A percentile compares a stretch with the other conserved stretches of the same genome.
These are phyloP conservation scores for Ooceraea biroi DNA, from an alignment of 1,140 invertebrate genomes.

Conservation along the genomic window DNA sequence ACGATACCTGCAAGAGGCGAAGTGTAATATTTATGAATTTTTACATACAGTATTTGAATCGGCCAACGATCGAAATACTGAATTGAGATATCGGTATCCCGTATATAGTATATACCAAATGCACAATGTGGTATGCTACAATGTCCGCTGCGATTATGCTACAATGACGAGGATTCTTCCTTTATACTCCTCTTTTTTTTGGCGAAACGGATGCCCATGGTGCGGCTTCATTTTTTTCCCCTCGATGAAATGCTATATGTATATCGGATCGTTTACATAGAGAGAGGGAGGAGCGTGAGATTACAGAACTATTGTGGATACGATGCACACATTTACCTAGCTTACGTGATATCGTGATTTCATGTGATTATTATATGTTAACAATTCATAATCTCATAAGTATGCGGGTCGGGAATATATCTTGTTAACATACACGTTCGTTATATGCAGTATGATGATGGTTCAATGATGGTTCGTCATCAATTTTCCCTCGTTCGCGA, in stretches of 20 bases:
- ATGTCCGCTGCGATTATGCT: not conserved
- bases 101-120: not conserved
- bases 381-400: slow-evolving; percentile 66
- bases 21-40: slow-evolving; percentile 22
- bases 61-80: slow-evolving; percentile 7
- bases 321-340: slow-evolving; percentile 69
- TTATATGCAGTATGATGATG: slow-evolving; percentile 19
- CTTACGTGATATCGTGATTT: slow-evolving; percentile 58
- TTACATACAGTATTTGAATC: slow-evolving; percentile 11
- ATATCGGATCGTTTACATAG: slow-evolving; percentile 51
- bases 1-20: slow-evolving; percentile 12
- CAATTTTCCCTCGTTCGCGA: slow-evolving; percentile 14
- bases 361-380: slow-evolving; percentile 55
- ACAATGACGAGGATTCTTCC: slow-evolving; percentile 10
- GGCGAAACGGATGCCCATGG: slow-evolving; percentile 35
- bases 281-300: slow-evolving; percentile 45
- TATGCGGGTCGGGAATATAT: slow-evolving; percentile 49
- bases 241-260: not conserved
- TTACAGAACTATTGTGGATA: slow-evolving; percentile 65
- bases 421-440: slow-evolving; percentile 57
- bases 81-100: not conserved
- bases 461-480: slow-evolving; percentile 1
- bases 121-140: not conserved
- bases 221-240: slow-evolving; percentile 2
- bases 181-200: not conserved